Conservation (phyloP, 1,140 invertebrate species). For the Heliconius congener region DNA sequence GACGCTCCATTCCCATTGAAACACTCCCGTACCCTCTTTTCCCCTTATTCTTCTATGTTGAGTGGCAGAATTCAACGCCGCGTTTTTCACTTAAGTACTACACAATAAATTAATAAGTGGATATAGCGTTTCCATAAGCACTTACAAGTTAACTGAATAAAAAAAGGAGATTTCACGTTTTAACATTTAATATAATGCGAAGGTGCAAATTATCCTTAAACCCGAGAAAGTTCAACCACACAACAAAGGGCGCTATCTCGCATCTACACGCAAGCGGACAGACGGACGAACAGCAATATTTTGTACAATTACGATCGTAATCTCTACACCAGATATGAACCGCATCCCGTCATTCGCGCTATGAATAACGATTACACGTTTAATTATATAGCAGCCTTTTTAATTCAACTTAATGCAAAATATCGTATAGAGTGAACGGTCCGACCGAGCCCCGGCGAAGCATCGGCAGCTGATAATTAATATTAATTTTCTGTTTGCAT, state of each 20-base stretch:
- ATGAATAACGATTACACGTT: conserved; percentile 56
- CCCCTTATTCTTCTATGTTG: no score
- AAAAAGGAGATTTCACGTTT: not conserved
- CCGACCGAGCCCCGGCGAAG: conserved; percentile 11
- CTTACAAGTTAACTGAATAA: conserved; percentile 7
- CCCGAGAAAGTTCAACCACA: conserved; percentile 39
- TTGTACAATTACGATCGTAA: conserved; percentile 71
- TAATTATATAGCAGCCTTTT: conserved; percentile 56
- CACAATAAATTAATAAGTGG: no score
- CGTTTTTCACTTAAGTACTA: no score
- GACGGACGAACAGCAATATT: conserved; percentile 62
- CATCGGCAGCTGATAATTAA: conserved; percentile 22
- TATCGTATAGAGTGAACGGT: conserved; percentile 22
- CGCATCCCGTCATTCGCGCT: conserved; percentile 46
- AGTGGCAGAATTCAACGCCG: no score
- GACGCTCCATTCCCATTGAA: no score
- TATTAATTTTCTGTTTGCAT: conserved; percentile 25
- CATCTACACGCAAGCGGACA: conserved; percentile 52
- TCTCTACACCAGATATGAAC: conserved; percentile 57
- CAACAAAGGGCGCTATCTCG: conserved; percentile 55
- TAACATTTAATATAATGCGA: not conserved
- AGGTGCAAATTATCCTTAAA: conserved; percentile 31
- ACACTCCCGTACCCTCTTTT: no score
- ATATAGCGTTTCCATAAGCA: not conserved
- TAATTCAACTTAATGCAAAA: conserved; percentile 50